These are phyloP conservation scores for Myrmecophaga tridactyla DNA, from an alignment of 2,113 vertebrate genomes.

Conservation along the genomic window DNA sequence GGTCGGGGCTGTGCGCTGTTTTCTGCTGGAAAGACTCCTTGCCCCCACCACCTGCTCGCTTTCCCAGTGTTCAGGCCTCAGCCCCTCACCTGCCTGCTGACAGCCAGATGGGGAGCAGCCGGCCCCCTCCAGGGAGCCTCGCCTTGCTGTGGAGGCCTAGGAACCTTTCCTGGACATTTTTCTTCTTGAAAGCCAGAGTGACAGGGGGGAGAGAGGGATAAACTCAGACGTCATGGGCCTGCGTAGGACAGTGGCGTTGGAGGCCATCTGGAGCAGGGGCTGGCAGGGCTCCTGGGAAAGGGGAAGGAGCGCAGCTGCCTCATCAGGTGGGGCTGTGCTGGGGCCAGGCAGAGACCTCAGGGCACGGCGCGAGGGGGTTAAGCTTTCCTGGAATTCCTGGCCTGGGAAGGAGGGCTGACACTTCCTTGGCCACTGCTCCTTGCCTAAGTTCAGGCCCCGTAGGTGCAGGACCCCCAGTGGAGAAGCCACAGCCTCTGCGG, in stretches of 20 bases:
- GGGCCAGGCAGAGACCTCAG: slow-evolving; percentile 45
- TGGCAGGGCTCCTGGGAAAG: slow-evolving; percentile 74
- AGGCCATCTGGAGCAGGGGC: slow-evolving; percentile 74
- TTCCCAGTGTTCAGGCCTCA: background rate
- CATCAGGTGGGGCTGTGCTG: slow-evolving; percentile 62
- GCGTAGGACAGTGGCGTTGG: slow-evolving; percentile 47
- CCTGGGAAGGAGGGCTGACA: background rate
- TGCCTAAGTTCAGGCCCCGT: background rate
- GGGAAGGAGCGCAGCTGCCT: slow-evolving; percentile 66
- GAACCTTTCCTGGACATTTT: background rate
- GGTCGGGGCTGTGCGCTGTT: background rate
- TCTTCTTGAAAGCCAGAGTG: slow-evolving; percentile 47
- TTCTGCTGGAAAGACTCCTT: background rate
- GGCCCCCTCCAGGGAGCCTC: background rate
- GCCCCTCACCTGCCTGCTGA: background rate
- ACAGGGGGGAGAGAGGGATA: background rate
- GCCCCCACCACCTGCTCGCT: background rate
- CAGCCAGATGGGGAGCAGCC: background rate
- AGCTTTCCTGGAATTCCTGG: slow-evolving; percentile 61
- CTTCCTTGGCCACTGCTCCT: background rate
- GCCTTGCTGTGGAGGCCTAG: background rate
- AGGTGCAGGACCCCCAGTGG: background rate
- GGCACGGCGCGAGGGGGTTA: slow-evolving; percentile 12
- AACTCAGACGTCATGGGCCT: slow-evolving; percentile 67
- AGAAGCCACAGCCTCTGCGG: background rate